A percentile compares a stretch with the other conserved stretches of the same genome.
Conservation (phyloP, 2,797 vertebrate genomes). For the Pagetopsis macropterus region DNA sequence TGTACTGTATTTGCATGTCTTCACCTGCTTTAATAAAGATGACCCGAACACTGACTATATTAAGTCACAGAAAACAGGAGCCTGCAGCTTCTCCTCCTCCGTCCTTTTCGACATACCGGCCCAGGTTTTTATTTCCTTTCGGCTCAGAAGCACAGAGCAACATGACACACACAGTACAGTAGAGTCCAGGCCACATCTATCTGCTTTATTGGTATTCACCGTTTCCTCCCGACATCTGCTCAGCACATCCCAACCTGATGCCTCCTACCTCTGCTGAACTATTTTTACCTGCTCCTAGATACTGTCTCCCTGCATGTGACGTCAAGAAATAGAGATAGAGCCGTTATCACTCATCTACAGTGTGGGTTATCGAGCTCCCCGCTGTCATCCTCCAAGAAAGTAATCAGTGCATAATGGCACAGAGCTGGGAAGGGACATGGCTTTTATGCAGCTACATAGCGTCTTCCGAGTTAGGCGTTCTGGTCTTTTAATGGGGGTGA, state of each 20-base stretch:
- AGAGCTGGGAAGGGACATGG: slow-evolving; percentile 24
- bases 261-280: slow-evolving; percentile 69
- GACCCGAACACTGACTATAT: slow-evolving; percentile 27
- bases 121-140: slow-evolving; percentile 57
- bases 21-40: slow-evolving; percentile 44
- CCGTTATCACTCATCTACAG: slow-evolving; percentile 64
- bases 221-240: slow-evolving; percentile 69
- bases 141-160: slow-evolving; percentile 46
- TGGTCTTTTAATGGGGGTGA: slow-evolving; percentile 8
- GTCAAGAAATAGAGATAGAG: slow-evolving; percentile 58
- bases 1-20: not conserved
- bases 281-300: slow-evolving; percentile 82
- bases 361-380: slow-evolving; percentile 44
- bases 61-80: slow-evolving; percentile 38
- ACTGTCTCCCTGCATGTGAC: slow-evolving; percentile 75
- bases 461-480: not conserved
- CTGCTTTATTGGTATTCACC: slow-evolving; percentile 71
- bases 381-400: slow-evolving; percentile 53
- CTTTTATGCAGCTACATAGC: not conserved
- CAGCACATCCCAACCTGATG: slow-evolving; percentile 68
- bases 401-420: slow-evolving; percentile 55
- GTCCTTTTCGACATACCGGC: slow-evolving; percentile 44
- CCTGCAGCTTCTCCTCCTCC: slow-evolving; percentile 6
- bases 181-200: slow-evolving; percentile 61
- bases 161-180: slow-evolving; percentile 69